Conservation (phyloP, 2,888 invertebrate species). For the Phengaris alcon region DNA sequence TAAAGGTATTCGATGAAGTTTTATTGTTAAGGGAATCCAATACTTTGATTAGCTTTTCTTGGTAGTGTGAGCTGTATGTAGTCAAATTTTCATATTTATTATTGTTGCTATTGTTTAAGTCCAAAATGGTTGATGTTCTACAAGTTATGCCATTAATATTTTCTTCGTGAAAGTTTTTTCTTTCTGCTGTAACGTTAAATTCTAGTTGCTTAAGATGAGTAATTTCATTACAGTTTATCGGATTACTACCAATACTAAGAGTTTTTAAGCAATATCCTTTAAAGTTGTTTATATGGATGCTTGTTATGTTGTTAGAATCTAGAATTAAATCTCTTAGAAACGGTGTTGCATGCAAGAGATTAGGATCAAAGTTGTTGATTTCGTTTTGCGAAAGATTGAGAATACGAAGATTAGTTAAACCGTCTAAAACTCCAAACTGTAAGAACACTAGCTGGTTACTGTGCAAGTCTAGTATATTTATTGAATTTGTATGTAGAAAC, state of each 20-base stretch:
- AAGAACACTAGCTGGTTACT: constrained; percentile 30
- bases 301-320: constrained; percentile 35
- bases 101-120: constrained; percentile 9
- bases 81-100: constrained; percentile 18
- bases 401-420: constrained; percentile 31
- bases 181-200: constrained; percentile 33
- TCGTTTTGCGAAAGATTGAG: constrained; percentile 38
- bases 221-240: constrained; percentile 33
- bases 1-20: background rate
- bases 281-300: constrained; percentile 31
- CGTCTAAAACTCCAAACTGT: constrained; percentile 34
- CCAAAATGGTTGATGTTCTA: constrained; percentile 18
- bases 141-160: constrained; percentile 37
- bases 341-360: constrained; percentile 33
- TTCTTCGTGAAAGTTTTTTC: constrained; percentile 33
- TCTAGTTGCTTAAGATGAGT: constrained; percentile 28
- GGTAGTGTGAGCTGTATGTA: background rate
- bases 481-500: constrained; percentile 32
- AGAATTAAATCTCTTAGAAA: constrained; percentile 31
- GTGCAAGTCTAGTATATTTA: constrained; percentile 34
- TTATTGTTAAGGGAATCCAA: background rate
- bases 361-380: constrained; percentile 31
- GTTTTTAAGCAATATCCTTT: constrained; percentile 24
- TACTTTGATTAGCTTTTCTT: constrained; percentile 7
- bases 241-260: constrained; percentile 37